Conservation (phyloP, 2,113 vertebrate genomes). For the Alaudala cheleensis region DNA sequence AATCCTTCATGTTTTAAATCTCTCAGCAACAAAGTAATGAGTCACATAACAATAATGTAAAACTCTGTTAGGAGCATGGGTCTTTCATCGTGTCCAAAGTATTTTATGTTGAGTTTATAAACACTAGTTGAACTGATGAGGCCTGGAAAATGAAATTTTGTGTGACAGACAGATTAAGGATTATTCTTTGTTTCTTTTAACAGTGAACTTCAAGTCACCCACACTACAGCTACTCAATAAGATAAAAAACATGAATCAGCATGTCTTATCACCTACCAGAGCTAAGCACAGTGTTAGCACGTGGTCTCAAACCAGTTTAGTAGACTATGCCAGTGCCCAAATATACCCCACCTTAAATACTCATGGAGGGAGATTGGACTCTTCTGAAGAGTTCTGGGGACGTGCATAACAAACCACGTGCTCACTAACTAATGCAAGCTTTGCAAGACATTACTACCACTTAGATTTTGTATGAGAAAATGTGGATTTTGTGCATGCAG, state of each 20-base stretch:
- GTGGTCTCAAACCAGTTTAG: neutral
- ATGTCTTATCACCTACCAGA: neutral
- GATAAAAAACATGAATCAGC: neutral
- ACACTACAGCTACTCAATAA: neutral
- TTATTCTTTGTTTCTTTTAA: neutral
- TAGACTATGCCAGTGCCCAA: fast-evolving
- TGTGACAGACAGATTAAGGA: neutral
- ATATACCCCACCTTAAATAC: neutral
- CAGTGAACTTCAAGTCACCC: neutral
- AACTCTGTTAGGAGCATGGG: neutral
- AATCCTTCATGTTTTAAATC: neutral
- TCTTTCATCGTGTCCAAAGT: neutral
- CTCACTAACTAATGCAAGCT: neutral
- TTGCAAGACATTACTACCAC: neutral
- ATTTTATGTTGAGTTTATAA: neutral
- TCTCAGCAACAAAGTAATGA: neutral
- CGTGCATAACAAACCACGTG: neutral
- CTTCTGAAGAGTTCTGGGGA: neutral
- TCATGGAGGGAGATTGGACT: fast-evolving
- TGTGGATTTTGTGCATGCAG: neutral
- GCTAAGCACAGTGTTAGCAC: neutral
- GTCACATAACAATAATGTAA: neutral
- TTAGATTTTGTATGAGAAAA: neutral
- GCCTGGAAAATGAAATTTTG: neutral
- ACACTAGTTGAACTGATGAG: neutral